These are phyloP conservation scores for Beris morrisii DNA, from an alignment of 2,888 invertebrate species.

Conservation along the genomic window DNA sequence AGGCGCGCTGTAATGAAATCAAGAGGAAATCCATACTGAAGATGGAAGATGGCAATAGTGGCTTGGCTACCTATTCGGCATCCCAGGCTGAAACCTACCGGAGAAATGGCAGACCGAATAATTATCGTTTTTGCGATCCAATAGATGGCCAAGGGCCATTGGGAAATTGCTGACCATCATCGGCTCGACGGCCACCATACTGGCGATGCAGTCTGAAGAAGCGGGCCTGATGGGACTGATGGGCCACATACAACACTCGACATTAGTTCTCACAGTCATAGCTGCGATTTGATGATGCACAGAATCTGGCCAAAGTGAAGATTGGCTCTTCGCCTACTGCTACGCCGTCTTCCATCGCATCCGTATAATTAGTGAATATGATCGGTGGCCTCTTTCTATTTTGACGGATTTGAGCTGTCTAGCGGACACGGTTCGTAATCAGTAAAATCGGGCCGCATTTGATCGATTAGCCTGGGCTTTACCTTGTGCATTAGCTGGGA, in stretches of 20 bases:
- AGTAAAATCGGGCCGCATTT: constrained; percentile 22
- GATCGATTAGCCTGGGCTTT: constrained; percentile 25
- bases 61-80: background rate
- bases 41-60: background rate
- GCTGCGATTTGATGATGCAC: constrained; percentile 9
- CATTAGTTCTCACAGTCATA: constrained; percentile 16
- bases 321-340: background rate
- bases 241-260: background rate
- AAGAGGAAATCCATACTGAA: constrained; percentile 23
- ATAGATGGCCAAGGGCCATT: constrained; percentile 15
- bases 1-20: constrained; percentile 14
- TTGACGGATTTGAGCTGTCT: constrained; percentile 24
- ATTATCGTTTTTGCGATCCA: constrained; percentile 18
- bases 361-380: constrained; percentile 27
- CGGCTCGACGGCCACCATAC: no score
- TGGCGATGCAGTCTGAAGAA: no score
- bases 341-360: background rate
- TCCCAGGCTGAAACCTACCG: background rate
- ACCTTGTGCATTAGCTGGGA: constrained; percentile 12
- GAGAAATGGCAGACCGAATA: constrained; percentile 25
- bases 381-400: constrained; percentile 26
- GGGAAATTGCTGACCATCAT: constrained; percentile 28
- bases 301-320: constrained; percentile 6
- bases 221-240: no score
- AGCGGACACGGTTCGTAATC: constrained; percentile 16